Evolutionary conservation across 2,797 vertebrate genomes (phyloP), one percentile per base, ranked within the genome.

Genomic region (Hoplostethus mediterraneus): DNA sequence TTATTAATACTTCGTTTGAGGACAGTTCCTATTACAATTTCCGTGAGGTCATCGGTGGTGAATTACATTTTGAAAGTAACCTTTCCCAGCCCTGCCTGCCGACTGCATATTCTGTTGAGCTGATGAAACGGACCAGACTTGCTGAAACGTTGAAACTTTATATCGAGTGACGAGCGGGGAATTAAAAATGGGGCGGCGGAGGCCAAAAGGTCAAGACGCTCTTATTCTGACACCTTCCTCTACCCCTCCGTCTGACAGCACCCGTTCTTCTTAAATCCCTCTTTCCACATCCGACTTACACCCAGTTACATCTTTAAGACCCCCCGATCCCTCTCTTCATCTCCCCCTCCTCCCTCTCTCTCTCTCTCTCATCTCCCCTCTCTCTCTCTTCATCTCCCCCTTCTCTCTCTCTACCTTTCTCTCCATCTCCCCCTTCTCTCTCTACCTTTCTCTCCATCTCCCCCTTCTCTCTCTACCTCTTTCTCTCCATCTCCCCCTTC

Each of bases 241-340:
- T 51, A 67, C 30, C 7, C 25, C 36, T 65, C 12, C n/a, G 17
- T 76, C 62, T 57, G 45, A 59, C 67, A 63, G 38, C 58, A 61
- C 8, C 31, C 53, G 61, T 49, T 68, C 58, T 47, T 17, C 64
- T 67, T 25, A 68, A 82, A 78, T 71, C 83, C 68, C 47, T 71
- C 63, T 71, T 75, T 65, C 77, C 67, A 82, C 56, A 67, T 81
- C 74, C 75, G 33, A 57, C 71, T 62, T 42, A 61, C 12, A 45
- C 38, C 31, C 10, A 6, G 48, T 38, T 70, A 36, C 36, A 58
- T 53, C 47, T 59, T 84, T 33, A 64, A 86, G 49, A 49, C 69
- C 21, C 21, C 21, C 21, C 21, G 21, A 42, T 36, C 42, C 44
- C 47, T 16, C 47, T 6, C 9, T 31, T 28, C 21, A 40, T 69